Evolutionary conservation across 2,797 vertebrate genomes (phyloP).

Genomic region (Schizothorax lantsangensis): DNA sequence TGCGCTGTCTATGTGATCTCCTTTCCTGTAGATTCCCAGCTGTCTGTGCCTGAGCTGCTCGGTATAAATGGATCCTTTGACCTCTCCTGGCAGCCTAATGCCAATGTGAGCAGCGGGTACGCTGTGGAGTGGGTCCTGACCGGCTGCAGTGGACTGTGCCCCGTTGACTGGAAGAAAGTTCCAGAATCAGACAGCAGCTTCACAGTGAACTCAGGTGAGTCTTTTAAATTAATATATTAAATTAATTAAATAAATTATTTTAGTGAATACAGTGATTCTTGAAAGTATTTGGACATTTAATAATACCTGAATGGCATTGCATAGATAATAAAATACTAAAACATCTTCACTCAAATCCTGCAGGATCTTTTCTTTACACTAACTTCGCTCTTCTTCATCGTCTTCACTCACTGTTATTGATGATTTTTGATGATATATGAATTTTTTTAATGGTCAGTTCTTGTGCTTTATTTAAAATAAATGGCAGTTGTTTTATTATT

Average conservation of each 20-base stretch:
- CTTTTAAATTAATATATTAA: not conserved
- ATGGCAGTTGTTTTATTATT: not conserved
- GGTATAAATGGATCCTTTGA: slow-evolving; percentile 61
- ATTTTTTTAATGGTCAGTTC: not conserved
- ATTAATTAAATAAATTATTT: not conserved
- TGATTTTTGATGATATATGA: not conserved
- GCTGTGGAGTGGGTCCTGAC: slow-evolving; percentile 75
- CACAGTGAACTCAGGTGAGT: slow-evolving; percentile 71
- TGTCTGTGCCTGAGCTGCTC: slow-evolving; percentile 43
- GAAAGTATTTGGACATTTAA: not conserved
- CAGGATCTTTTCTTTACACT: not conserved
- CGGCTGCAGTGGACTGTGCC: slow-evolving; percentile 64
- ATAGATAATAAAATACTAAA: not conserved
- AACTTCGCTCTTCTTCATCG: not conserved
- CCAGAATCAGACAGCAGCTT: slow-evolving; percentile 64
- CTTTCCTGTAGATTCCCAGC: slow-evolving; percentile 63
- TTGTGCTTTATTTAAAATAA: not conserved
- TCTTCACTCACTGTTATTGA: not conserved
- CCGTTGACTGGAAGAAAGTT: slow-evolving; percentile 75
- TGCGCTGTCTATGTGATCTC: slow-evolving; percentile 12
- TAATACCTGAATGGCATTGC: not conserved
- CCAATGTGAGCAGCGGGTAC: slow-evolving; percentile 69
- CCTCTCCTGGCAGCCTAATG: slow-evolving; percentile 70
- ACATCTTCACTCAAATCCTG: not conserved
- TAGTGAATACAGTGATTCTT: not conserved